phyloP scores from a whole-genome alignment of 1,140 invertebrate species.

The Cecropterus lyciades region DNA sequence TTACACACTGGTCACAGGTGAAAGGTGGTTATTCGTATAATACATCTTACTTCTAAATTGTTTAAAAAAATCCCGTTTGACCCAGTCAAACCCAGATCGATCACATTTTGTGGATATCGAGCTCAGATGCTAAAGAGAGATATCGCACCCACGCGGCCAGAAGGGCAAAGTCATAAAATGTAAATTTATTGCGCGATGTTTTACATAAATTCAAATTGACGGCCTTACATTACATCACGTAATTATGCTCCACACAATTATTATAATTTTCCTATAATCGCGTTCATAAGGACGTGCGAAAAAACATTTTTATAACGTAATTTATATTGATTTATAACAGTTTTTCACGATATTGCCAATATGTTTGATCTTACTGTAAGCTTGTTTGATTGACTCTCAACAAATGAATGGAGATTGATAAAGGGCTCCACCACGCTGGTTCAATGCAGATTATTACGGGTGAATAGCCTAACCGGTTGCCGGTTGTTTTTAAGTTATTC shows the following conservation, averaged over 20 bases:
- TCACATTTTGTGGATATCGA: slow-evolving; percentile 53
- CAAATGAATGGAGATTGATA: background rate
- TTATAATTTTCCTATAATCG: slow-evolving; percentile 83
- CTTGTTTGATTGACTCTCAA: background rate
- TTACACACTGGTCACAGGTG: too few relatives aligned
- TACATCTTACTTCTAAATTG: too few relatives aligned
- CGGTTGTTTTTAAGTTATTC: too few relatives aligned
- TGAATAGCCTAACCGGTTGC: too few relatives aligned
- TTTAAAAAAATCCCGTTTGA: slow-evolving; percentile 38
- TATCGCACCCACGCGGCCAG: slow-evolving; percentile 38
- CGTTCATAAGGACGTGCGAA: slow-evolving; percentile 78
- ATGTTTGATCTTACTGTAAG: background rate
- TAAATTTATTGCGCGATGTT: slow-evolving; percentile 81
- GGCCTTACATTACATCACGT: slow-evolving; percentile 75
- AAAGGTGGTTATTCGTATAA: too few relatives aligned
- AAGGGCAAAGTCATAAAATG: slow-evolving; percentile 74
- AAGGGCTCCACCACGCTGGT: background rate
- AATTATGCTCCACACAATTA: slow-evolving; percentile 78
- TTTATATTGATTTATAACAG: slow-evolving; percentile 70
- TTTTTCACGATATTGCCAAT: slow-evolving; percentile 9
- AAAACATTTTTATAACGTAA: slow-evolving; percentile 73
- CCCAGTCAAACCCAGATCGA: slow-evolving; percentile 44
- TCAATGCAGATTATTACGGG: too few relatives aligned
- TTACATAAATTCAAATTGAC: slow-evolving; percentile 81
- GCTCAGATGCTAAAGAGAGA: slow-evolving; percentile 52